Evolutionary conservation across 1,140 invertebrate genomes (phyloP).

Genomic region (Polypedilum vanderplanki): DNA sequence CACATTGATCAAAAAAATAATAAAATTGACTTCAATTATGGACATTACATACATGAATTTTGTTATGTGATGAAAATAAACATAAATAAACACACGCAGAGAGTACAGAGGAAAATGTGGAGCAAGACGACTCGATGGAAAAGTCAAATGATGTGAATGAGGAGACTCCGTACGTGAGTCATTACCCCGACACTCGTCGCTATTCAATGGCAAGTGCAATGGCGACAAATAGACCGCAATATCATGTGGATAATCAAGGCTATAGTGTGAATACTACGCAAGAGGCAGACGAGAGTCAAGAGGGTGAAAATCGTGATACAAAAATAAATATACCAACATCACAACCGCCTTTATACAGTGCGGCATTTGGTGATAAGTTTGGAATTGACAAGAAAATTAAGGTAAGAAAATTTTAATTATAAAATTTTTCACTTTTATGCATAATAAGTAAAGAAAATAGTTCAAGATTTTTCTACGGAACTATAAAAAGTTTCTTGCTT

Average conservation of each 20-base stretch:
- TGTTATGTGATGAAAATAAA: not conserved
- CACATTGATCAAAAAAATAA: not conserved
- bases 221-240: conserved; percentile 22
- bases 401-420: not conserved
- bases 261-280: not conserved
- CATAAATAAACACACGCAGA: not conserved
- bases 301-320: not conserved
- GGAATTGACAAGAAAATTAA: conserved; percentile 1
- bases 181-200: conserved; percentile 6
- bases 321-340: not conserved
- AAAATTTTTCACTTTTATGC: not conserved
- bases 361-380: not conserved
- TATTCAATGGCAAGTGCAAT: conserved; percentile 21
- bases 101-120: conserved; percentile 24
- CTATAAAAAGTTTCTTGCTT: no score
- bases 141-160: conserved; percentile 23
- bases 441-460: not conserved
- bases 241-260: conserved; percentile 9
- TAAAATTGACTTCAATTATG: not conserved
- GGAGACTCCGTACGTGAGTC: conserved; percentile 8
- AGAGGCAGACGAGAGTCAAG: not conserved
- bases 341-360: not conserved
- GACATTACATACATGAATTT: not conserved
- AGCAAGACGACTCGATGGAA: conserved; percentile 27
- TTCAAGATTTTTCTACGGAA: no score